Conservation (phyloP, 2,797 vertebrate species). For the Onychomys arenicola region DNA sequence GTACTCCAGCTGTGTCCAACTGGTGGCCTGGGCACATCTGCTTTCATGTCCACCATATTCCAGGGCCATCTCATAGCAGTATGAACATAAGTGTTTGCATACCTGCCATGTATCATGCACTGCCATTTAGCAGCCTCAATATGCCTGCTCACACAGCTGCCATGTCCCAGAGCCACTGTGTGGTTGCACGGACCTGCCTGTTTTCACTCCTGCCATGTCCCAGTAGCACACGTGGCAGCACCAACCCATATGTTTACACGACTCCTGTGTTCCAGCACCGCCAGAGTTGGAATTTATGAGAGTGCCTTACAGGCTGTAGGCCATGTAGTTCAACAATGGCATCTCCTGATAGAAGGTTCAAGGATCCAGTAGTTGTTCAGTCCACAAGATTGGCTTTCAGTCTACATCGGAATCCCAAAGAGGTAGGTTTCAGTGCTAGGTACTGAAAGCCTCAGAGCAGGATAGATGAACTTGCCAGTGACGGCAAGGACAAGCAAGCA, state of each 20-base stretch:
- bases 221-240: neutral
- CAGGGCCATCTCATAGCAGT: neutral
- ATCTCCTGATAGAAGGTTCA: neutral
- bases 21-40: neutral
- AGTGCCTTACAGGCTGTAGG: neutral
- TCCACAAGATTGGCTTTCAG: neutral
- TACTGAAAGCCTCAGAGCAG: neutral
- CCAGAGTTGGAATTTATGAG: neutral
- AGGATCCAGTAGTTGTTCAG: neutral
- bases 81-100: neutral
- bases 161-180: neutral
- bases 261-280: neutral
- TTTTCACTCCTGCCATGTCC: neutral
- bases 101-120: neutral
- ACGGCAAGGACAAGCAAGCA: neutral
- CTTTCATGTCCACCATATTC: neutral
- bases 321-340: neutral
- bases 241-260: neutral
- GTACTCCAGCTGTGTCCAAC: neutral
- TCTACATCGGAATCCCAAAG: neutral
- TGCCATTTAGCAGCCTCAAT: neutral
- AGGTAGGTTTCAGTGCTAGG: neutral
- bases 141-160: neutral
- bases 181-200: neutral
- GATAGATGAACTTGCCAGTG: neutral